phyloP scores from a whole-genome alignment of 2,113 vertebrate genomes.

The Crocuta crocuta region DNA sequence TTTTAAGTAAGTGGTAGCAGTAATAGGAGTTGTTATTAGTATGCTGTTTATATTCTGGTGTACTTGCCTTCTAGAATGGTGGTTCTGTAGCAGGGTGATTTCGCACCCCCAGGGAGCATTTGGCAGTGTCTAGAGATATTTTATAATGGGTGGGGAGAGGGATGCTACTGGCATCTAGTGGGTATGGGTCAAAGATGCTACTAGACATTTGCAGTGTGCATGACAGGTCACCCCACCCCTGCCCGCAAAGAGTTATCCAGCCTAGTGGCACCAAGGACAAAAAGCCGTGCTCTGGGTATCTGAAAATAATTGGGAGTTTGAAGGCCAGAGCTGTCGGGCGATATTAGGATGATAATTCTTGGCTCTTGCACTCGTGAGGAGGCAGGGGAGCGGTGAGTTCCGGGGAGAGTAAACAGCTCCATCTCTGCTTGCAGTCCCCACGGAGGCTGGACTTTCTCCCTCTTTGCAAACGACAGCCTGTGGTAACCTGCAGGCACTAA shows the following conservation, averaged over 20 bases:
- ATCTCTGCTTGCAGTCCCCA: not conserved
- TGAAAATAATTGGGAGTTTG: not conserved
- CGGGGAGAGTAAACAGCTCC: no score
- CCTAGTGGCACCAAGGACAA: no score
- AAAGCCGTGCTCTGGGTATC: not conserved
- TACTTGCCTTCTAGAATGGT: not conserved
- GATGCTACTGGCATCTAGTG: not conserved
- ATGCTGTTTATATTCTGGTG: not conserved
- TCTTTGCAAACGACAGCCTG: not conserved
- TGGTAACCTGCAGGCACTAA: not conserved
- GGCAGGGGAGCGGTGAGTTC: not conserved
- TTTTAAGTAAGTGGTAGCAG: not conserved
- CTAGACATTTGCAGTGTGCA: not conserved
- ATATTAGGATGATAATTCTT: rapidly evolving
- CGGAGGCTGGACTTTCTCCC: not conserved
- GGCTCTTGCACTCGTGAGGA: not conserved
- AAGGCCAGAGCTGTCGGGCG: not conserved
- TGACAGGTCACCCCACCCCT: no score
- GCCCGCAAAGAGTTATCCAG: not conserved
- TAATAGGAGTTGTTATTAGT: not conserved
- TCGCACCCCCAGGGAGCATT: not conserved
- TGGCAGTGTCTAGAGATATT: not conserved
- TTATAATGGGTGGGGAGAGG: not conserved
- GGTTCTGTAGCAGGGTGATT: not conserved
- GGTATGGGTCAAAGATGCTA: not conserved